Conservation (phyloP, 2,113 vertebrate species). For the Myxocyprinus asiaticus region DNA sequence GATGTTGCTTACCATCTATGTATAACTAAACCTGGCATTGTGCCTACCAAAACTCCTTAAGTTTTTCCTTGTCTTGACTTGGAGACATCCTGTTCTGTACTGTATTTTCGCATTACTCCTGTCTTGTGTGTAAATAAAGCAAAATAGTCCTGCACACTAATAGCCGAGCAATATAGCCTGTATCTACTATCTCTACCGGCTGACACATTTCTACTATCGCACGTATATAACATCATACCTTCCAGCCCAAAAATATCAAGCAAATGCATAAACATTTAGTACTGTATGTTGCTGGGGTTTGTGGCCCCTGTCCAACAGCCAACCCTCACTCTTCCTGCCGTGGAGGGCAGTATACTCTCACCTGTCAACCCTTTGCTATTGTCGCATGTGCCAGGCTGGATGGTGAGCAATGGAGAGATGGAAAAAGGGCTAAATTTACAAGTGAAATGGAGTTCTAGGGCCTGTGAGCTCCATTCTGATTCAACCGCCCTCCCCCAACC, state of each 20-base stretch:
- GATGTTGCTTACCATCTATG: too few species aligned
- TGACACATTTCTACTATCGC: too few species aligned
- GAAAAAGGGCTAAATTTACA: conserved; percentile 34
- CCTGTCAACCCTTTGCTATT: conserved; percentile 31
- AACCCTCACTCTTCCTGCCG: neutral
- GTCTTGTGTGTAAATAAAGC: too few species aligned
- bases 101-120: too few species aligned
- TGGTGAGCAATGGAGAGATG: conserved; percentile 11
- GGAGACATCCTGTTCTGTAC: too few species aligned
- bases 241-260: neutral
- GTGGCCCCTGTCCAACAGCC: conserved; percentile 30
- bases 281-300: conserved; percentile 12
- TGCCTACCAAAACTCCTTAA: too few species aligned
- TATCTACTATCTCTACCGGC: too few species aligned
- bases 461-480: neutral
- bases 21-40: too few species aligned
- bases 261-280: conserved; percentile 33
- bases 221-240: too few species aligned
- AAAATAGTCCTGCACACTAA: too few species aligned
- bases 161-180: too few species aligned
- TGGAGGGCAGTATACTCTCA: conserved; percentile 22
- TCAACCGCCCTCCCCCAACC: conserved; percentile 2
- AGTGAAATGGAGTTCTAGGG: conserved; percentile 30
- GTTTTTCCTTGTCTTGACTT: too few species aligned
- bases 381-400: neutral